These are phyloP conservation scores for Vireo griseus DNA, from an alignment of 2,797 vertebrate species.

Conservation along the genomic window DNA sequence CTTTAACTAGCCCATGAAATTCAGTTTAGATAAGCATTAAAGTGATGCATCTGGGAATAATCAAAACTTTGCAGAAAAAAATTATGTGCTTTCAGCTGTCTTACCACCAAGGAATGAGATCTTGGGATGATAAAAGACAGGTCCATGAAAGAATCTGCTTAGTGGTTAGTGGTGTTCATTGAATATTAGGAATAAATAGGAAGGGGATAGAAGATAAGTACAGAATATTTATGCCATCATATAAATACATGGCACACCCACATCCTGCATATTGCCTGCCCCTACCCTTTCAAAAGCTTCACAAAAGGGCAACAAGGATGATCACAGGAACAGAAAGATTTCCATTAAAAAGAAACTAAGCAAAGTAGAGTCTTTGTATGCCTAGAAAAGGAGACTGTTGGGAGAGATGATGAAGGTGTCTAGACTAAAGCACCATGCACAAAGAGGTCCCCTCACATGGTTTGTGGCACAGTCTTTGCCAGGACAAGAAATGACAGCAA, in stretches of 20 bases:
- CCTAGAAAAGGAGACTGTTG: background rate
- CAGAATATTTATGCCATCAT: background rate
- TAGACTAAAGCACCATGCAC: background rate
- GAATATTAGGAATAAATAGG: background rate
- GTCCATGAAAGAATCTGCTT: background rate
- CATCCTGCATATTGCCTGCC: background rate
- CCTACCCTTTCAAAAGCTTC: conserved; percentile 1
- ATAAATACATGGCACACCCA: background rate
- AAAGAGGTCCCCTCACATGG: background rate
- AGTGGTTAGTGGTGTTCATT: background rate
- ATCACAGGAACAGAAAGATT: background rate
- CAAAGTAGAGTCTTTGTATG: background rate
- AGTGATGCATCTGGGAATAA: background rate
- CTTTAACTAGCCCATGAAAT: background rate
- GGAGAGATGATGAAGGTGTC: background rate
- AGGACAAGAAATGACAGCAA: background rate
- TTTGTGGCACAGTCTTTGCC: background rate
- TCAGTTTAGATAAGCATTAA: background rate
- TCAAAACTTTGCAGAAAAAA: background rate
- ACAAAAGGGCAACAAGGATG: background rate
- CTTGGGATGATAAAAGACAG: background rate
- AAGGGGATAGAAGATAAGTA: background rate
- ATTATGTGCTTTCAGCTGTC: background rate
- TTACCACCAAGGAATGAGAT: background rate
- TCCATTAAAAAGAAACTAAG: conserved; percentile 10